Percentiles rank a stretch among this genome's conserved stretches.
These are phyloP conservation scores for Caracal caracal DNA, from an alignment of 2,113 vertebrate species.

Conservation along the genomic window DNA sequence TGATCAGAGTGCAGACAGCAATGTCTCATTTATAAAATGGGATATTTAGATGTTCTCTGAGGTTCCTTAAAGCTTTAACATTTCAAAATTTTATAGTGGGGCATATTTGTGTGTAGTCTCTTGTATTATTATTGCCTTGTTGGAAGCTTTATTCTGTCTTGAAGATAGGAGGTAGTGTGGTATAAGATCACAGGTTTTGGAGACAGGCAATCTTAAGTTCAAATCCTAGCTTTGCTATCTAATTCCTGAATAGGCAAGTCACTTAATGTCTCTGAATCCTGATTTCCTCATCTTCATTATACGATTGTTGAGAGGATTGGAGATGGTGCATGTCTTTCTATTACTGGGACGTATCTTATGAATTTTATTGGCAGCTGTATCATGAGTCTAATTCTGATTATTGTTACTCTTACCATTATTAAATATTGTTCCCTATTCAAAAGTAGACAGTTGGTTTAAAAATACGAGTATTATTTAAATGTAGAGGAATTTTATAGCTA, in stretches of 20 bases:
- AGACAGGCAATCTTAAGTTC: constrained; percentile 1
- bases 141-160: background rate
- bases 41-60: background rate
- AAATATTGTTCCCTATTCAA: constrained; percentile 14
- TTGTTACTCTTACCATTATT: constrained; percentile 21
- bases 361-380: constrained; percentile 17
- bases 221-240: background rate
- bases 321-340: background rate
- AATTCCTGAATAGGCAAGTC: background rate
- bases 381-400: constrained; percentile 47
- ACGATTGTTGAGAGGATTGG: background rate
- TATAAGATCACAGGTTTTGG: background rate
- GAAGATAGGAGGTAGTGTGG: background rate
- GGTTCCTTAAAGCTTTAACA: constrained; percentile 40
- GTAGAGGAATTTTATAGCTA: constrained; percentile 25
- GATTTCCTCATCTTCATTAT: background rate
- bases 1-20: background rate
- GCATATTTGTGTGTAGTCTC: background rate
- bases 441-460: background rate
- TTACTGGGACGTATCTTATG: background rate
- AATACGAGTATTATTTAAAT: constrained; percentile 7
- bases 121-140: background rate
- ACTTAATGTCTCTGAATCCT: background rate
- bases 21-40: constrained; percentile 1
- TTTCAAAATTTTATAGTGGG: constrained; percentile 14